These are phyloP conservation scores for Leuciscus idus DNA, from an alignment of 2,113 vertebrate genomes.

Conservation along the genomic window DNA sequence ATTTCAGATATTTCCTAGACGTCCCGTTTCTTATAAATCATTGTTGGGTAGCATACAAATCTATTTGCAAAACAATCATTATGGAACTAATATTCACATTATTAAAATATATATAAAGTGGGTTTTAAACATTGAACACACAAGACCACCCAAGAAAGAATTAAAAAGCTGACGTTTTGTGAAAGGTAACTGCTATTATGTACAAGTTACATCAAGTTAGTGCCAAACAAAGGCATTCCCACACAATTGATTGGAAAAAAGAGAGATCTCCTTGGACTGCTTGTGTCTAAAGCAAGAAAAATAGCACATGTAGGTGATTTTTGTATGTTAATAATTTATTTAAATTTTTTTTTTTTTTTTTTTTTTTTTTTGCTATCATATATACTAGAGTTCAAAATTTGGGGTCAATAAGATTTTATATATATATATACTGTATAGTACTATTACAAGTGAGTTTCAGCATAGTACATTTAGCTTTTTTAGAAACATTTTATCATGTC, in stretches of 20 bases:
- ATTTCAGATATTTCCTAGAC: conserved; percentile 24
- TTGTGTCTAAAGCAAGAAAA: not conserved
- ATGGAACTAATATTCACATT: not conserved
- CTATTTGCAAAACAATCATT: not conserved
- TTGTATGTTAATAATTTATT: too few species aligned
- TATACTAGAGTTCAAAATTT: too few species aligned
- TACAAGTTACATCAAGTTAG: not conserved
- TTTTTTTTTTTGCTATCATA: too few species aligned
- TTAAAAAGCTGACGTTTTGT: not conserved
- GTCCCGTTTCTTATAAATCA: not conserved
- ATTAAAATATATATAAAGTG: not conserved
- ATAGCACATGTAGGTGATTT: not conserved
- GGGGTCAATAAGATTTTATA: too few species aligned
- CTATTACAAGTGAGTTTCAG: not conserved
- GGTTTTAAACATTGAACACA: not conserved
- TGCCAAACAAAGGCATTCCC: not conserved
- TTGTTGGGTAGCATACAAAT: not conserved
- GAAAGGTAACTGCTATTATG: not conserved
- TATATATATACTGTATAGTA: too few species aligned
- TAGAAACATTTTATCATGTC: not conserved
- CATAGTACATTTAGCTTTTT: not conserved
- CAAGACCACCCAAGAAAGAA: not conserved
- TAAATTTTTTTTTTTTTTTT: too few species aligned
- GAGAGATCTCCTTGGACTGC: not conserved
- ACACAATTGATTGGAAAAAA: not conserved